Conservation (phyloP, 2,888 invertebrate species). For the Oxystoma pomonae region DNA sequence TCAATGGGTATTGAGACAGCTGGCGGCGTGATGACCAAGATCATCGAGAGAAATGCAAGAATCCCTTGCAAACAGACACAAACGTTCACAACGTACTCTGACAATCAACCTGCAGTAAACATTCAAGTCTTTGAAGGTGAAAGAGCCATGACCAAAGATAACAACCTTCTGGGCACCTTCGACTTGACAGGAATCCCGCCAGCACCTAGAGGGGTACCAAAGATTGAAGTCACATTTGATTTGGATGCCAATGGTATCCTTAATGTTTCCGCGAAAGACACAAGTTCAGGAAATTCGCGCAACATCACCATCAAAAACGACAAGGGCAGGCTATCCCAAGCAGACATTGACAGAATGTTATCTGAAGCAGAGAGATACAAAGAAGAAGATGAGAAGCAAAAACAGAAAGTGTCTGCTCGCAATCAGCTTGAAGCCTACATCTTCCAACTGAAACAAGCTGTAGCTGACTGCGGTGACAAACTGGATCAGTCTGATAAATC, state of each 20-base stretch:
- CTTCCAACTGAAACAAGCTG: conserved; percentile 64
- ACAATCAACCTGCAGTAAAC: conserved; percentile 61
- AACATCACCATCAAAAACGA: conserved; percentile 75
- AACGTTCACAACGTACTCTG: conserved; percentile 61
- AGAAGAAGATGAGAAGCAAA: conserved; percentile 58
- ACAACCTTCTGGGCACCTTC: conserved; percentile 64
- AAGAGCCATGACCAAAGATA: conserved; percentile 77
- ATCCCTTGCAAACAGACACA: conserved; percentile 54
- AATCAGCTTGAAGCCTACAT: conserved; percentile 70
- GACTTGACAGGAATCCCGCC: conserved; percentile 66
- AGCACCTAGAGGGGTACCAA: conserved; percentile 65
- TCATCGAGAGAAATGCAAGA: conserved; percentile 54
- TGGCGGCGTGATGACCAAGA: conserved; percentile 70
- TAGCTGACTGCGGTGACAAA: conserved; percentile 59
- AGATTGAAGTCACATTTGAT: conserved; percentile 69
- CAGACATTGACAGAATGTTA: conserved; percentile 23
- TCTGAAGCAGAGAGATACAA: conserved; percentile 21
- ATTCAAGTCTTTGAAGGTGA: conserved; percentile 66
- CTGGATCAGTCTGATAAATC: conserved; percentile 62
- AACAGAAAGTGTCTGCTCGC: conserved; percentile 61
- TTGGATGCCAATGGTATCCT: conserved; percentile 71
- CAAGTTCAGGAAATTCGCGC: conserved; percentile 60
- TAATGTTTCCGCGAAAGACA: conserved; percentile 56
- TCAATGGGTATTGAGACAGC: conserved; percentile 75
- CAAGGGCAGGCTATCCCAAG: conserved; percentile 22